Percentiles rank a stretch among this genome's conserved stretches.
Conservation (phyloP, 92 coral and sea anemone species). For the Actinernus sp. region DNA sequence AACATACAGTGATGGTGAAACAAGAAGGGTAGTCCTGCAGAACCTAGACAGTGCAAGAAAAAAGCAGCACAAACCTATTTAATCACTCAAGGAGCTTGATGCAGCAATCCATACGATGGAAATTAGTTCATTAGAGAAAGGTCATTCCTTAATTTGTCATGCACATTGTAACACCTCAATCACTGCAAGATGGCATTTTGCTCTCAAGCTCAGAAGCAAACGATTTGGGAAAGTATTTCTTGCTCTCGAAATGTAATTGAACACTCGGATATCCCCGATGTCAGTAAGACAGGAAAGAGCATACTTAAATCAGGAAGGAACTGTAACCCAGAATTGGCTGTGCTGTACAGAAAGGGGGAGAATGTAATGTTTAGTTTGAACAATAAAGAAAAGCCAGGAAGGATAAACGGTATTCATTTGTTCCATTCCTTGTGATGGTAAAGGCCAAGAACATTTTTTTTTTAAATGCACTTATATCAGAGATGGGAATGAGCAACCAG, state of each 20-base stretch:
- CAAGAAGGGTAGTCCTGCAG: constrained; percentile 36
- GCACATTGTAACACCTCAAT: constrained; percentile 10
- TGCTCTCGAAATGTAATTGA: too few relatives aligned
- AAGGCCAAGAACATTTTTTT: not conserved
- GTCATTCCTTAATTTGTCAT: constrained; percentile 22
- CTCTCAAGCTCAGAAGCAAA: too few relatives aligned
- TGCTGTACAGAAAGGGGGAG: constrained; percentile 31
- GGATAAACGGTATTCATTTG: too few relatives aligned
- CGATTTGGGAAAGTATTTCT: too few relatives aligned
- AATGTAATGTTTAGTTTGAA: constrained; percentile 5
- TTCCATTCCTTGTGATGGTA: too few relatives aligned
- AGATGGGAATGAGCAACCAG: constrained; percentile 46
- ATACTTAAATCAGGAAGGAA: constrained; percentile 21
- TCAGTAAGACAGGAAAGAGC: too few relatives aligned
- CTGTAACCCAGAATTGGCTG: too few relatives aligned
- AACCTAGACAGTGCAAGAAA: too few relatives aligned
- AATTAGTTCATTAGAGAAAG: constrained; percentile 38
- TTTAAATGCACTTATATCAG: constrained; percentile 12
- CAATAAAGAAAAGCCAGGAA: too few relatives aligned
- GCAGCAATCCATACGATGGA: constrained; percentile 26
- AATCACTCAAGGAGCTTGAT: constrained; percentile 39
- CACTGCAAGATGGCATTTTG: too few relatives aligned
- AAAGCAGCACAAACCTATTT: constrained; percentile 4
- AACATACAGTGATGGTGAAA: constrained; percentile 55
- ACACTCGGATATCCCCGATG: too few relatives aligned